Base-by-base conservation (phyloP, 2,113 vertebrate species). In the Nannospalax galili region DNA sequence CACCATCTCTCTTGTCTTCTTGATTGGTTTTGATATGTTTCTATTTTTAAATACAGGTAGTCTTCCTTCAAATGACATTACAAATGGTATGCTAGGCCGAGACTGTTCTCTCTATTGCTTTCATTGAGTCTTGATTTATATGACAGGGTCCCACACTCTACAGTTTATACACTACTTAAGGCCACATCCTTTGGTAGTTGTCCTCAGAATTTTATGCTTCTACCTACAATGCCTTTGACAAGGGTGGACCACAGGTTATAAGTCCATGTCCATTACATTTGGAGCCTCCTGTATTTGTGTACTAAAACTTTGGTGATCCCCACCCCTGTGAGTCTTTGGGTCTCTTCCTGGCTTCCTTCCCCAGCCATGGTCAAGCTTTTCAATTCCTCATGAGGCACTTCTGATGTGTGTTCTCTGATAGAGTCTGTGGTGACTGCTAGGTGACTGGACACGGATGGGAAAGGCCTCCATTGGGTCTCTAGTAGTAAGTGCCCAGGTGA, bases 401-500 rank as follows among this genome's bases (percentile, higher is more conserved):
- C 94, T 60, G 95, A 96, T 95, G 89, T 40, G 0, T 94, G 92
- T 85, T 98, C 97, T 98, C 96, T 79, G n/a, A 84, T 12, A 96
- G 97, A 98, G 98, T 97, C 93, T 78, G 80, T 90, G 91, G 95
- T 35, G 77, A 95, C 93, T 82, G 65, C 65, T 86, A 35, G 75
- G 97, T 62, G 96, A 96, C 32, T 26, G 67, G 30, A 73, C 58
- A 96, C 79, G 88, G 79, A 35, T 0, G 89, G 98, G 96, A 97
- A 98, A 74, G 96, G 94, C 91, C 96, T 69, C 92, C 91, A 7
- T 40, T 45, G 0, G 75, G 84, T 67, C 87, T 73, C 98, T 99
- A 99, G 98, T 99, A 99, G 98, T 99, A 99, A 88, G 98, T 99
- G 98, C 99, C 99, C 87, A 99, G 98, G 84, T 99, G 99, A 91